Evolutionary conservation across 2,888 invertebrate species (phyloP).

Genomic region (Lottia gigantea): DNA sequence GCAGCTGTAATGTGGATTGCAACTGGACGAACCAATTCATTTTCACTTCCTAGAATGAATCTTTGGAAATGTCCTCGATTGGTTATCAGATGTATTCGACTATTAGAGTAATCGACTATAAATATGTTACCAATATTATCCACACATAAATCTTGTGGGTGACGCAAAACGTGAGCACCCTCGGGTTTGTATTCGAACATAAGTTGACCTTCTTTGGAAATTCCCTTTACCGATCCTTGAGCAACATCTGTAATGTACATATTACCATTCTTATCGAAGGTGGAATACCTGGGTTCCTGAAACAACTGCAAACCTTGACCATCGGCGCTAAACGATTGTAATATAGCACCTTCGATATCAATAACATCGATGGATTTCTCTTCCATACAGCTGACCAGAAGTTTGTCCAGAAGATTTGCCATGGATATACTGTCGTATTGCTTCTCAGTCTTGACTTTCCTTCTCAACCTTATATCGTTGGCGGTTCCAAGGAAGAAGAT

Average conservation of each 20-base stretch:
- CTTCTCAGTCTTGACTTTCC: conserved; percentile 47
- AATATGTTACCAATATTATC: conserved; percentile 56
- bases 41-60: conserved; percentile 47
- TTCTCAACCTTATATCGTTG: conserved; percentile 41
- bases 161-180: conserved; percentile 39
- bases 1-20: conserved; percentile 49
- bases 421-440: conserved; percentile 55
- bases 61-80: conserved; percentile 51
- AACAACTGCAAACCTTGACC: conserved; percentile 37
- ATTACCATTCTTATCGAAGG: conserved; percentile 43
- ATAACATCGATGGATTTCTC: conserved; percentile 50
- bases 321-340: conserved; percentile 40
- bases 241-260: conserved; percentile 52
- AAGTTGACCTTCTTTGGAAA: conserved; percentile 39
- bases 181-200: conserved; percentile 43
- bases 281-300: conserved; percentile 46
- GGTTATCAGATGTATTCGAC: conserved; percentile 50
- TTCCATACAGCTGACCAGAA: conserved; percentile 45
- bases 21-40: conserved; percentile 50
- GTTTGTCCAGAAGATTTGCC: conserved; percentile 33
- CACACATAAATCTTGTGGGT: conserved; percentile 51
- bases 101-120: conserved; percentile 51
- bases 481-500: conserved; percentile 47
- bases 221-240: conserved; percentile 39
- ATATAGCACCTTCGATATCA: conserved; percentile 42